Conservation (phyloP, 2,113 vertebrate species). For the Acinonyx jubatus region DNA sequence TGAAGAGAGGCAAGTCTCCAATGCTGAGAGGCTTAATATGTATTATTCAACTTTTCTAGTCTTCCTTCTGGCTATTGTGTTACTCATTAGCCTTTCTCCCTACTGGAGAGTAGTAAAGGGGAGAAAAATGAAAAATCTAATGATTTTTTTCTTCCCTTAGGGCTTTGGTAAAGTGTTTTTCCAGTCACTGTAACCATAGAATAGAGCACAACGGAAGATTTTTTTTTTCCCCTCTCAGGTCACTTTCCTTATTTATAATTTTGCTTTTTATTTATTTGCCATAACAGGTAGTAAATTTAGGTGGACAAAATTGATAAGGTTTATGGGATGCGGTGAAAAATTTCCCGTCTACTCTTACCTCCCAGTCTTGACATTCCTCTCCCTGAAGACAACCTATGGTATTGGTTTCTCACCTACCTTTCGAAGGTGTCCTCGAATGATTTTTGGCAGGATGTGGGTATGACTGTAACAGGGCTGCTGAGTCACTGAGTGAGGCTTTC, state of each 20-base stretch:
- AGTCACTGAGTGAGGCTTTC: not conserved
- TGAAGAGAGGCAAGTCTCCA: not conserved
- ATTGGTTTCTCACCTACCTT: not conserved
- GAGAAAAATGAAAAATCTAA: not conserved
- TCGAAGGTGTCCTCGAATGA: not conserved
- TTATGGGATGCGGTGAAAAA: not conserved
- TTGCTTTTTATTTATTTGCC: not conserved
- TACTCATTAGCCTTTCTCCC: not conserved
- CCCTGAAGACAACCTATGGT: not conserved
- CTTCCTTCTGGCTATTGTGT: not conserved
- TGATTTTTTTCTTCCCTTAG: not conserved
- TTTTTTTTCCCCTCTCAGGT: not conserved
- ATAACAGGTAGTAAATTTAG: not conserved
- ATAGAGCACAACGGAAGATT: not conserved
- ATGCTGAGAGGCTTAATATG: not conserved
- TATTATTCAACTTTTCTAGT: not conserved
- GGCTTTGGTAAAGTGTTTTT: not conserved
- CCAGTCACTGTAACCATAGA: not conserved
- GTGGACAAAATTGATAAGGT: not conserved
- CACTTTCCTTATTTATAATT: not conserved
- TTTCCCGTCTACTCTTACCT: accelerated
- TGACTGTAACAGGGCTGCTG: not conserved
- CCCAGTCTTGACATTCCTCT: not conserved
- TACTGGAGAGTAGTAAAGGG: not conserved
- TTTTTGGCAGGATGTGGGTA: not conserved